Evolutionary conservation across 2,888 invertebrate species (phyloP).

Genomic region (Tyria jacobaeae): DNA sequence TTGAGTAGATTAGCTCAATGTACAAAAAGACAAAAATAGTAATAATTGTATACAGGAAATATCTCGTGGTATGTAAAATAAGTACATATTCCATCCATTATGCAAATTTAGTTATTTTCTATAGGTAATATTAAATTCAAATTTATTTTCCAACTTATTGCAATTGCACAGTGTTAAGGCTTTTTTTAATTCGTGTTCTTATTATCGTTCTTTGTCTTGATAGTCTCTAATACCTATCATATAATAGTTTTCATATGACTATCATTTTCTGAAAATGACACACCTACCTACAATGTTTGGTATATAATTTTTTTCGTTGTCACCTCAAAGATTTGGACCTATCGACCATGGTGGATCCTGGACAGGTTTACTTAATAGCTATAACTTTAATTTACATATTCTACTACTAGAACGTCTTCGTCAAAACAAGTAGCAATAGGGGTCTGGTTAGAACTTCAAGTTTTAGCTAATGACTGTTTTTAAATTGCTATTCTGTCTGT

Average conservation of each 20-base stretch:
- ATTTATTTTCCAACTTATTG: conserved; percentile 7
- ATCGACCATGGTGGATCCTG: too few species aligned
- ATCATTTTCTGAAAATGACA: neutral
- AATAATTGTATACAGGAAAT: conserved; percentile 38
- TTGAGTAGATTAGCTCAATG: conserved; percentile 60
- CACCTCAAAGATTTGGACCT: too few species aligned
- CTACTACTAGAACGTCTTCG: too few species aligned
- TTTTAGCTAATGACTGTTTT: too few species aligned
- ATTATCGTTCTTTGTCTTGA: too few species aligned
- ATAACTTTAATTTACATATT: too few species aligned
- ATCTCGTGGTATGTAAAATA: conserved; percentile 38
- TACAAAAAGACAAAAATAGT: conserved; percentile 59
- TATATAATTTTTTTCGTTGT: too few species aligned
- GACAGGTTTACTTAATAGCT: too few species aligned
- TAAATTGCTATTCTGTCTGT: too few species aligned
- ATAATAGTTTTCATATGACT: neutral
- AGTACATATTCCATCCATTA: conserved; percentile 51
- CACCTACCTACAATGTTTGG: too few species aligned
- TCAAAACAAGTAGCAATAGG: too few species aligned
- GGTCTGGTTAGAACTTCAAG: too few species aligned
- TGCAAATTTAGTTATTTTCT: conserved; percentile 26
- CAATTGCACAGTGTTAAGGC: neutral
- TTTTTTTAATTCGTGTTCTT: neutral
- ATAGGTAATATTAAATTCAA: conserved; percentile 3
- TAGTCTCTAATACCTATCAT: neutral